Conservation (phyloP, 2,797 vertebrate species). For the Hippopotamyrus pictus region DNA sequence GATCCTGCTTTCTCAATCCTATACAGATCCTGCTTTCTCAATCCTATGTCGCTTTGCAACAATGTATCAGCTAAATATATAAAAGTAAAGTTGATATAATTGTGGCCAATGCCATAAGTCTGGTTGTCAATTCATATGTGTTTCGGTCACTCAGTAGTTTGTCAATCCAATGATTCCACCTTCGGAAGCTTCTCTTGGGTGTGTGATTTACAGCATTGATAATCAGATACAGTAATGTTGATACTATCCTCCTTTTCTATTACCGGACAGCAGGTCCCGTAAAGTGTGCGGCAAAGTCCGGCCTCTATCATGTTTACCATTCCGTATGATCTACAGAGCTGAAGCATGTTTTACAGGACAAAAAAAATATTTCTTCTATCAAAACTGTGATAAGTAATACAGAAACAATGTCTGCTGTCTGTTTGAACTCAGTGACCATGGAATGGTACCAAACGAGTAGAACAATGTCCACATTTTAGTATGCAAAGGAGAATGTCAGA, state of each 20-base stretch:
- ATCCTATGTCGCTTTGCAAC: background rate
- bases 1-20: background rate
- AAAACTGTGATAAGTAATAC: slow-evolving; percentile 30
- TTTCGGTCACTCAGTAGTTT: background rate
- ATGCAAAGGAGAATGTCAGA: slow-evolving; percentile 54
- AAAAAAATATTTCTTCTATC: slow-evolving; percentile 49
- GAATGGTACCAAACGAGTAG: slow-evolving; percentile 53
- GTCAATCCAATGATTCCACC: background rate
- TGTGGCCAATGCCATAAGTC: background rate
- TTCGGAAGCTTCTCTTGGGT: slow-evolving; percentile 40
- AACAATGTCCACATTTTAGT: slow-evolving; percentile 50
- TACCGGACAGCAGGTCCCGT: slow-evolving; percentile 59
- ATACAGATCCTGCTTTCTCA: too few species aligned
- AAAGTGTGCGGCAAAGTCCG: slow-evolving; percentile 62
- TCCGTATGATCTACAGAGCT: slow-evolving; percentile 53
- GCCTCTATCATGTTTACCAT: slow-evolving; percentile 51
- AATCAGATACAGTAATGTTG: slow-evolving; percentile 74
- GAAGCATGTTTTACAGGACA: slow-evolving; percentile 52
- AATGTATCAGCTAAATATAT: background rate
- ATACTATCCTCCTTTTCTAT: slow-evolving; percentile 58
- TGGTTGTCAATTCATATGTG: background rate
- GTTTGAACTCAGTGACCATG: slow-evolving; percentile 56
- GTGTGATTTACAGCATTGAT: slow-evolving; percentile 65
- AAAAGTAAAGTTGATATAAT: background rate
- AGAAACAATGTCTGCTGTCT: slow-evolving; percentile 42